Percentiles rank a stretch among this genome's conserved stretches.
phyloP scores from a whole-genome alignment of 2,113 vertebrate genomes.

The Aptenodytes patagonicus region DNA sequence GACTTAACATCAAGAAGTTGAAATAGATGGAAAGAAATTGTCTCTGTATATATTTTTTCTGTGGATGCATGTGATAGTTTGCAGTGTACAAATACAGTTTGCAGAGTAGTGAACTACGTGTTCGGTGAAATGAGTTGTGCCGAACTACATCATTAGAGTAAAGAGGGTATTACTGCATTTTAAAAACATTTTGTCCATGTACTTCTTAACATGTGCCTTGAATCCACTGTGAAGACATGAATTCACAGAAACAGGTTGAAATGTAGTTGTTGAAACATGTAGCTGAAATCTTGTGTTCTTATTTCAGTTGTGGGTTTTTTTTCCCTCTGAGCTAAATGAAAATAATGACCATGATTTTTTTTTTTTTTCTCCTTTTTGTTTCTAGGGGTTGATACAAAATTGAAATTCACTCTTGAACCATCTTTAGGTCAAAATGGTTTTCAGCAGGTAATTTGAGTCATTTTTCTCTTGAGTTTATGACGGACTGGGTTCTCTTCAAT shows the following conservation, averaged over 20 bases:
- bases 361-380: not conserved
- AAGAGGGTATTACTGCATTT: not conserved
- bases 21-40: not conserved
- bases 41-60: not conserved
- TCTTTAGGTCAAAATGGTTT: constrained; percentile 95
- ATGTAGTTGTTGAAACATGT: not conserved
- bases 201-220: not conserved
- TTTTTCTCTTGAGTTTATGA: constrained; percentile 6
- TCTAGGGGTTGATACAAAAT: constrained; percentile 92
- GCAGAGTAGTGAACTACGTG: not conserved
- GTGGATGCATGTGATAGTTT: not conserved
- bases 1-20: not conserved
- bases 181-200: not conserved
- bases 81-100: not conserved
- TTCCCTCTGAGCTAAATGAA: not conserved
- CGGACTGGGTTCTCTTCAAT: not conserved
- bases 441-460: constrained; percentile 86
- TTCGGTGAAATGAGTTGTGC: not conserved
- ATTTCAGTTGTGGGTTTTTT: not conserved
- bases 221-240: not conserved
- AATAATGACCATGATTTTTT: not conserved
- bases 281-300: not conserved
- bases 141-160: not conserved
- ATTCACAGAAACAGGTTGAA: not conserved
- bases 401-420: constrained; percentile 97